A percentile compares a stretch with the other conserved stretches of the same genome.
These are phyloP conservation scores for Euphydryas editha DNA, from an alignment of 2,888 invertebrate genomes.

Conservation along the genomic window DNA sequence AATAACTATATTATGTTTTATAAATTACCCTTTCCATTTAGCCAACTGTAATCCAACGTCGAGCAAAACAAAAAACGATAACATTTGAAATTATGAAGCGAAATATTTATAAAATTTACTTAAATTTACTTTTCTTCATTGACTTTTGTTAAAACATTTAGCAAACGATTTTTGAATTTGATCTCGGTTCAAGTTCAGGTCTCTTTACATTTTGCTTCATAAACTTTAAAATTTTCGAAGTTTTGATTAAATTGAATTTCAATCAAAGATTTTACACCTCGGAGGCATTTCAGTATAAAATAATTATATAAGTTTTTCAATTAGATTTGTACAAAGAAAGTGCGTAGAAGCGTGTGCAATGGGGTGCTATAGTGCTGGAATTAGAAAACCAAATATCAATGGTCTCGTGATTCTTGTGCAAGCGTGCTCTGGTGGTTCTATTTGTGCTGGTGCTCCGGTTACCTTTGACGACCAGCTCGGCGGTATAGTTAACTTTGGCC, in stretches of 20 bases:
- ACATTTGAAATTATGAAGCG: slow-evolving; percentile 32
- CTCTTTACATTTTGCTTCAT: slow-evolving; percentile 1
- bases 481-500: slow-evolving; percentile 88
- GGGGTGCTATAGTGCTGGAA: slow-evolving; percentile 35
- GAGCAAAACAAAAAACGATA: slow-evolving; percentile 69
- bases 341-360: slow-evolving; percentile 42
- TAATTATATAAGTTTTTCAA: slow-evolving; percentile 9
- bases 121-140: neutral
- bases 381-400: slow-evolving; percentile 17
- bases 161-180: neutral
- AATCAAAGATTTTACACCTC: slow-evolving; percentile 12
- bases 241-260: slow-evolving; percentile 27
- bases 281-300: slow-evolving; percentile 16
- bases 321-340: slow-evolving; percentile 19
- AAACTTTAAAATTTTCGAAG: slow-evolving; percentile 16
- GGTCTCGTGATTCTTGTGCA: slow-evolving; percentile 38
- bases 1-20: neutral
- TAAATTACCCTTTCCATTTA: slow-evolving; percentile 69
- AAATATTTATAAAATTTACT: slow-evolving; percentile 1
- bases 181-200: neutral
- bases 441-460: slow-evolving; percentile 51
- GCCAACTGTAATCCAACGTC: slow-evolving; percentile 80
- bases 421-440: slow-evolving; percentile 41
- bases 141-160: neutral
- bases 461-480: slow-evolving; percentile 90